phyloP scores from a whole-genome alignment of 2,888 invertebrate species.

The Morinoia aosen region DNA sequence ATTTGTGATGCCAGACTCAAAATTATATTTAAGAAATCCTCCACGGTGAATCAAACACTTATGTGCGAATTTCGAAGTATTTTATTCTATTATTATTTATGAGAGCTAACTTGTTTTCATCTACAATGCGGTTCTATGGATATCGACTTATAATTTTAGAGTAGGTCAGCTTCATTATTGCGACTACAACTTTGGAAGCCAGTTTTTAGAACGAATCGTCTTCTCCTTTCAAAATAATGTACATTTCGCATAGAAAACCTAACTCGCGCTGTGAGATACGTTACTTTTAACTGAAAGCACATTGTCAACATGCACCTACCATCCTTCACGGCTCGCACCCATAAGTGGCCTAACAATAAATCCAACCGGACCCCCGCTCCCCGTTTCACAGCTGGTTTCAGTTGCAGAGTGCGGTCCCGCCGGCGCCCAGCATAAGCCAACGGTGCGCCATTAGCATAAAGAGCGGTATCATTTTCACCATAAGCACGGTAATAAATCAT shows the following conservation, averaged over 20 bases:
- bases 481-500: slow-evolving; percentile 21
- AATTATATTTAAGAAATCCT: too few relatives aligned
- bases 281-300: background rate
- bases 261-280: background rate
- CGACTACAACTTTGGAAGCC: too few relatives aligned
- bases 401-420: background rate
- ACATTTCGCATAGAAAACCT: background rate
- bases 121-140: too few relatives aligned
- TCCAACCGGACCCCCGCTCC: background rate
- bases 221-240: background rate
- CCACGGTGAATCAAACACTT: too few relatives aligned
- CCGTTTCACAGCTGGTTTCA: background rate
- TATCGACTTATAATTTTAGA: too few relatives aligned
- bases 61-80: background rate
- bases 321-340: background rate
- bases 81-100: background rate
- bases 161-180: too few relatives aligned
- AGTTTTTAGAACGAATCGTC: background rate
- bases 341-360: background rate
- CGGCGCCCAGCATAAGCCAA: background rate
- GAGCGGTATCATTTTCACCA: slow-evolving; percentile 6
- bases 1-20: too few relatives aligned
- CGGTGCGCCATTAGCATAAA: background rate
- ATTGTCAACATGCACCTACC: background rate
- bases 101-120: background rate